A percentile compares a stretch with the other conserved stretches of the same genome.
phyloP scores from a whole-genome alignment of 2,888 invertebrate species.

The Pseudococcus longispinus region DNA sequence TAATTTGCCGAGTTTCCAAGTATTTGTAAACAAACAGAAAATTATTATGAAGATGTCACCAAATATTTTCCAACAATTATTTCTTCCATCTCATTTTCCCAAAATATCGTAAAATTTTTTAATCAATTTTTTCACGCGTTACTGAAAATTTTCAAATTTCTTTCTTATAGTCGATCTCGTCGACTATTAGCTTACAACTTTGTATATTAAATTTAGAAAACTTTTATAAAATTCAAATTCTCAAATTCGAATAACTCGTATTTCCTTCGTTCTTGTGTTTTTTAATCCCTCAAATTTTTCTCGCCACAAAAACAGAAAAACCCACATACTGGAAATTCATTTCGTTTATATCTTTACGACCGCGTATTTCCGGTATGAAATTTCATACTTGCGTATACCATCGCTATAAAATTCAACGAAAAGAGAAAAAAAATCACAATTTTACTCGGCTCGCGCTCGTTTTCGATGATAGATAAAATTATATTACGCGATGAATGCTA shows the following conservation, averaged over 20 bases:
- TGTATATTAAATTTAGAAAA: neutral
- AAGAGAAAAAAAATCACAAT: slow-evolving; percentile 4
- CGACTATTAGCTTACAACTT: neutral
- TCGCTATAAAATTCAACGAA: neutral
- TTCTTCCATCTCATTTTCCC: too few species aligned
- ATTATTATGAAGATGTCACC: too few species aligned
- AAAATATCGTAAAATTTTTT: neutral
- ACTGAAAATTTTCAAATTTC: neutral
- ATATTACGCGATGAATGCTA: slow-evolving; percentile 13
- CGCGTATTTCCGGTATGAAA: neutral
- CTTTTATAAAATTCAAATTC: neutral
- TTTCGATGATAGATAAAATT: slow-evolving; percentile 22
- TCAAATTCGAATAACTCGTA: neutral
- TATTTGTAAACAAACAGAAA: too few species aligned
- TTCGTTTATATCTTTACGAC: neutral
- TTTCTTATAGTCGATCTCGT: neutral
- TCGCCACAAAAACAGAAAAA: neutral
- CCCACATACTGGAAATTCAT: neutral
- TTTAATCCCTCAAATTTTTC: neutral
- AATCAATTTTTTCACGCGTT: neutral
- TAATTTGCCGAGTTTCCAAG: too few species aligned
- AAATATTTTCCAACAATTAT: too few species aligned
- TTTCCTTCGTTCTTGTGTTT: neutral
- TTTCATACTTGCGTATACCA: neutral
- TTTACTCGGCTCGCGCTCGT: neutral